A percentile compares a stretch with the other conserved stretches of the same genome.
These are phyloP conservation scores for Sylvilagus bachmani DNA, from an alignment of 2,113 vertebrate species.

Conservation along the genomic window DNA sequence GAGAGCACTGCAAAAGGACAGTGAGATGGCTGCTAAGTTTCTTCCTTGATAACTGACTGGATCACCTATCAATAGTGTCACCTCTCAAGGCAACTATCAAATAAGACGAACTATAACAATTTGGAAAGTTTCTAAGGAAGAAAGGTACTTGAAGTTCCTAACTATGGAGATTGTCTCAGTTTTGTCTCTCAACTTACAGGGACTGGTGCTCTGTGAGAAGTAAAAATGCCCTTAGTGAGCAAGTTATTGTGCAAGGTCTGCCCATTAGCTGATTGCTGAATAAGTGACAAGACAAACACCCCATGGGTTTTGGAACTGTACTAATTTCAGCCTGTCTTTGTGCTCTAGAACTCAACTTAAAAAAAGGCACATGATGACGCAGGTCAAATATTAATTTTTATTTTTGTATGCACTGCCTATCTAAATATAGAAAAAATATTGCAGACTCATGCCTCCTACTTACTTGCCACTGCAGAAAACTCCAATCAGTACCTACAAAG, in stretches of 20 bases:
- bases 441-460: neutral
- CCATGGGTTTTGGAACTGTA: conserved; percentile 51
- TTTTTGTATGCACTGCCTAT: conserved; percentile 45
- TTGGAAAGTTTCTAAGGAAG: neutral
- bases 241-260: conserved; percentile 60
- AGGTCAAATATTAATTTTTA: conserved; percentile 46
- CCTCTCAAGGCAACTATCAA: conserved; percentile 54
- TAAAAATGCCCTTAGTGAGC: conserved; percentile 51
- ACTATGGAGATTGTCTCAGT: neutral
- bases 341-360: conserved; percentile 9
- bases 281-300: neutral
- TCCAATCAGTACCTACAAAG: neutral
- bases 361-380: conserved; percentile 52
- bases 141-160: neutral
- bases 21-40: neutral
- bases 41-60: neutral
- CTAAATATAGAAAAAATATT: conserved; percentile 58
- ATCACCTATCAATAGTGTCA: conserved; percentile 6
- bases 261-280: conserved; percentile 64
- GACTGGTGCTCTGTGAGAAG: neutral
- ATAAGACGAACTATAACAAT: conserved; percentile 47
- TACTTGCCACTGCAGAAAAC: neutral
- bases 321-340: conserved; percentile 62
- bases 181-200: neutral
- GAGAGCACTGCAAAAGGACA: neutral